Conservation (phyloP, 2,888 invertebrate genomes). For the Minunthozetes semirufus region DNA sequence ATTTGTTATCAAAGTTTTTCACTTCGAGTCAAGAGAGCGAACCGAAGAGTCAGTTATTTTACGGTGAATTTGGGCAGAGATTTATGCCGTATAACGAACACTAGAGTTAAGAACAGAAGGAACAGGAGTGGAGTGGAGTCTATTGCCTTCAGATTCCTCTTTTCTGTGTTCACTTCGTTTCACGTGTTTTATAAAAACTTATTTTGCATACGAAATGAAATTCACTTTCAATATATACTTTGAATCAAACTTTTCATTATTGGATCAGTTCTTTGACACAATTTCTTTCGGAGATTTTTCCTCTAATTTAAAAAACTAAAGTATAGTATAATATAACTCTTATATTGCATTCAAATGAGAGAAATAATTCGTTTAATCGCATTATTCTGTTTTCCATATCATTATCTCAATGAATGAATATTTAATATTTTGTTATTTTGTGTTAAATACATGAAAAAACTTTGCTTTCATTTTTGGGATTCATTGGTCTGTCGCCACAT, state of each 20-base stretch:
- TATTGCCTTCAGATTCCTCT: not conserved
- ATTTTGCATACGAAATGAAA: constrained; percentile 14
- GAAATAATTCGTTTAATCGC: too few species aligned
- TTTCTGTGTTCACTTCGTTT: not conserved
- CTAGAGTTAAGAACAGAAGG: not conserved
- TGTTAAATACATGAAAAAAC: too few species aligned
- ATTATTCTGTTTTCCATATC: too few species aligned
- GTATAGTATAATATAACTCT: not conserved
- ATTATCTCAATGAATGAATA: too few species aligned
- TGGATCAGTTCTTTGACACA: constrained; percentile 9
- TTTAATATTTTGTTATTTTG: too few species aligned
- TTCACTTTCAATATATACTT: not conserved
- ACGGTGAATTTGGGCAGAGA: not conserved
- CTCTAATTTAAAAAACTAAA: not conserved
- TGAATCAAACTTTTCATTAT: not conserved
- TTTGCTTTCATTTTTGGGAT: too few species aligned
- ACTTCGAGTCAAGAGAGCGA: not conserved
- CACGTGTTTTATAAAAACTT: not conserved
- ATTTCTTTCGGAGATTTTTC: not conserved
- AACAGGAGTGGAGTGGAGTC: too few species aligned
- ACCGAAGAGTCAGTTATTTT: not conserved
- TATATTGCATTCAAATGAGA: too few species aligned
- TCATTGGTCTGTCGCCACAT: too few species aligned
- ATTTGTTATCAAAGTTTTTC: constrained; percentile 21
- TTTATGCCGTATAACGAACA: constrained; percentile 4